phyloP scores from a whole-genome alignment of 1,140 invertebrate species.

The Druon quercuslanigerum region DNA sequence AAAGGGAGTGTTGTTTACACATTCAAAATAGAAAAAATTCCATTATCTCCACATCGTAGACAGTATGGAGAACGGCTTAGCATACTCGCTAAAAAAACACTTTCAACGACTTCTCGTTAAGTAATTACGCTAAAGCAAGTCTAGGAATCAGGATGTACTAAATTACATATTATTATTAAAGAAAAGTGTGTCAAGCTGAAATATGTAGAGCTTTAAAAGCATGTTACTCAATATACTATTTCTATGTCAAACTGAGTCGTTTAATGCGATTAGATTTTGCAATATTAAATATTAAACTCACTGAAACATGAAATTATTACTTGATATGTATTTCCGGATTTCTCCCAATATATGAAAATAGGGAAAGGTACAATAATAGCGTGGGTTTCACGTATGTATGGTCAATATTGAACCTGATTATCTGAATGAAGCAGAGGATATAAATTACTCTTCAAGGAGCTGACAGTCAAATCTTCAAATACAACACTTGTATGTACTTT shows the following conservation, averaged over 20 bases:
- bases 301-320: no score
- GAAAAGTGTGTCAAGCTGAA: slow-evolving; percentile 27
- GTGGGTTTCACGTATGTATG: background rate
- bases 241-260: background rate
- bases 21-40: no score
- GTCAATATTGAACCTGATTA: slow-evolving; percentile 6
- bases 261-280: background rate
- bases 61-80: no score
- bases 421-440: slow-evolving; percentile 19
- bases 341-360: background rate
- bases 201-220: background rate
- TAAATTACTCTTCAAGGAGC: slow-evolving; percentile 8
- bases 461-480: slow-evolving; percentile 16
- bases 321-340: background rate
- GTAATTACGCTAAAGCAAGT: background rate
- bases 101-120: background rate
- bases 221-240: slow-evolving; percentile 14
- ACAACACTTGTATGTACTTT: background rate
- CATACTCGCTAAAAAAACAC: no score
- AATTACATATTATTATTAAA: slow-evolving; percentile 23
- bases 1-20: no score
- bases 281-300: background rate
- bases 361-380: background rate
- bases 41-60: no score
- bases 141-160: slow-evolving; percentile 11